Conservation (phyloP, 2,888 invertebrate genomes). For the Lissocephala sabroskyi region DNA sequence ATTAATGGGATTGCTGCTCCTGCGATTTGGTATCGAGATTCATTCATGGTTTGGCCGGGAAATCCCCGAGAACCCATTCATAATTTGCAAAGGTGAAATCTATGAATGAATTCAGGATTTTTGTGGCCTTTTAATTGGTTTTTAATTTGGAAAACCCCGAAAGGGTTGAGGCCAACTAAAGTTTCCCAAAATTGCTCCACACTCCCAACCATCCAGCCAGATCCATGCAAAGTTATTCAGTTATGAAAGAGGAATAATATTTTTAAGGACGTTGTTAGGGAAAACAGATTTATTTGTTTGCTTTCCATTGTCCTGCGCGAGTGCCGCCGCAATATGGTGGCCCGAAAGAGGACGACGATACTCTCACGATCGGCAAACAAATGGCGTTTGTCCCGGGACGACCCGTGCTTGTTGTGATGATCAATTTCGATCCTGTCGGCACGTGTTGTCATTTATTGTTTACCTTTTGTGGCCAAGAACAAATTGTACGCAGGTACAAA, state of each 20-base stretch:
- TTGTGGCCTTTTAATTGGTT: slow-evolving; percentile 27
- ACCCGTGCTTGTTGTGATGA: slow-evolving; percentile 24
- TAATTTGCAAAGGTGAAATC: slow-evolving; percentile 7
- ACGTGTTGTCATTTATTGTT: slow-evolving; percentile 54
- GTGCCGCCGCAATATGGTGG: neutral
- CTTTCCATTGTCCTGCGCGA: slow-evolving; percentile 14
- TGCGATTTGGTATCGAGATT: slow-evolving; percentile 14
- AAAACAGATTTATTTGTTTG: slow-evolving; percentile 49
- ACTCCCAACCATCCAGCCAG: neutral
- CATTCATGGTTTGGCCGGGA: slow-evolving; percentile 46
- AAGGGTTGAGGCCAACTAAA: slow-evolving; percentile 4
- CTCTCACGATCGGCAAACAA: slow-evolving; percentile 20
- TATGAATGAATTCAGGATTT: slow-evolving; percentile 40
- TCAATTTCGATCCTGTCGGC: slow-evolving; percentile 56
- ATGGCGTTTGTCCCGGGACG: slow-evolving; percentile 9
- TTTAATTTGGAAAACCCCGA: slow-evolving; percentile 42
- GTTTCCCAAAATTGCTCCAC: neutral
- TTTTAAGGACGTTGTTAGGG: slow-evolving; percentile 29
- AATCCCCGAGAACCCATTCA: slow-evolving; percentile 32
- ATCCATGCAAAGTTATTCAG: neutral
- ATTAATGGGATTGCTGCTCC: slow-evolving; percentile 41
- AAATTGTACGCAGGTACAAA: slow-evolving; percentile 31
- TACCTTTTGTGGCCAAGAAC: slow-evolving; percentile 20
- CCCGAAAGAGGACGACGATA: too few relatives aligned
- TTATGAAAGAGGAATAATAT: slow-evolving; percentile 17